phyloP scores from a whole-genome alignment of 2,113 vertebrate genomes.

The Microcebus jonahi region DNA sequence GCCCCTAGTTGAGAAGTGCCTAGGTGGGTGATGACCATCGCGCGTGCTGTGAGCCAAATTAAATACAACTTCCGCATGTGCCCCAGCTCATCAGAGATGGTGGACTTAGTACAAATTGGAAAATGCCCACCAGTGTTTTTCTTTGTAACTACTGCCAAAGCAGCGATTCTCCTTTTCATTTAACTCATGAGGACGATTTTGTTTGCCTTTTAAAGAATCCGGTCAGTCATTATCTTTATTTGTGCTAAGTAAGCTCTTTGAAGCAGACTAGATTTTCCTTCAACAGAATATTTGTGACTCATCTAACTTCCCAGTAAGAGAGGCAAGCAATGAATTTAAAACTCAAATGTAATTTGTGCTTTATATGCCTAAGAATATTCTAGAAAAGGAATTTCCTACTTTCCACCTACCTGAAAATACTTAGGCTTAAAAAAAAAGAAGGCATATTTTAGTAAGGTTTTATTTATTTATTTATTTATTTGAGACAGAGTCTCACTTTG shows the following conservation, averaged over 20 bases:
- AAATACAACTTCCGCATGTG: background rate
- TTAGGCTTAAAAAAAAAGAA: background rate
- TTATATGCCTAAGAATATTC: background rate
- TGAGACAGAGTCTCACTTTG: too few species aligned
- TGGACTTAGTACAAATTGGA: background rate
- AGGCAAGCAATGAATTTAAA: background rate
- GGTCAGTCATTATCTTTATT: slow-evolving; percentile 39
- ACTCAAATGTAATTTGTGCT: slow-evolving; percentile 16
- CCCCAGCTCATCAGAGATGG: background rate
- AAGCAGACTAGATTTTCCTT: background rate
- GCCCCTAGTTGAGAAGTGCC: background rate
- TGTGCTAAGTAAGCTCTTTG: slow-evolving; percentile 10
- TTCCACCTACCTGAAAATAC: slow-evolving; percentile 5
- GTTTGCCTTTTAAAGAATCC: slow-evolving; percentile 31
- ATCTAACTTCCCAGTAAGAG: background rate
- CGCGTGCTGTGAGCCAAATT: slow-evolving; percentile 81
- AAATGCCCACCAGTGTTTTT: background rate
- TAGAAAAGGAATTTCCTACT: background rate
- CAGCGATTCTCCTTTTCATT: background rate
- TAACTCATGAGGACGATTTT: background rate
- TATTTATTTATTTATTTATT: too few species aligned
- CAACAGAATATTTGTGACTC: background rate
- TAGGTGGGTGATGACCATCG: slow-evolving; percentile 72
- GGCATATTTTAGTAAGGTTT: background rate
- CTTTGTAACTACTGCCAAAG: slow-evolving; percentile 29